phyloP scores from a whole-genome alignment of 2,797 vertebrate genomes.

The Neomorphus geoffroyi region DNA sequence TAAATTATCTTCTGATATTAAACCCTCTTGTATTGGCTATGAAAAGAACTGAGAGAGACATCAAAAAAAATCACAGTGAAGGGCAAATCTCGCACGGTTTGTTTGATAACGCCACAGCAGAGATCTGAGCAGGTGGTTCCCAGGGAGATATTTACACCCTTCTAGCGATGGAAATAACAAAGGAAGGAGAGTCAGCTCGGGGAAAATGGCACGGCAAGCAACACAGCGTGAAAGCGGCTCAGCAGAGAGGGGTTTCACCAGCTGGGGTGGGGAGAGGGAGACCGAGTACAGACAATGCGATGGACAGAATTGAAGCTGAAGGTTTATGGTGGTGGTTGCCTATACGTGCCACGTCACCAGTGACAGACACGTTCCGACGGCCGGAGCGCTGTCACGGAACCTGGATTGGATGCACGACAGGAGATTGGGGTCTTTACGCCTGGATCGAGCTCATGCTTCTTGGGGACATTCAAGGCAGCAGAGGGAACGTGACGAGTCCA shows the following conservation, averaged over 20 bases:
- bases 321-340: neutral
- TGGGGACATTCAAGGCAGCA: neutral
- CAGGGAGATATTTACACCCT: neutral
- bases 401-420: neutral
- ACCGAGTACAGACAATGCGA: neutral
- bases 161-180: neutral
- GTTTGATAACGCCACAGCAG: neutral
- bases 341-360: neutral
- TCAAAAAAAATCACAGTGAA: neutral
- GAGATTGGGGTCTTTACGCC: neutral
- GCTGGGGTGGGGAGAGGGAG: neutral
- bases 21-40: neutral
- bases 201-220: constrained; percentile 12
- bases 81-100: neutral
- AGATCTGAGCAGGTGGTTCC: neutral
- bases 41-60: constrained; percentile 3
- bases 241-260: neutral
- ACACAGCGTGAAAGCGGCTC: constrained; percentile 6
- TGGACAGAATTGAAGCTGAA: neutral
- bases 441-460: neutral
- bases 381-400: neutral
- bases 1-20: neutral
- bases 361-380: neutral
- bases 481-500: neutral
- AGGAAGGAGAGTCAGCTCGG: neutral